Evolutionary conservation across 1,140 invertebrate genomes (phyloP), one percentile per base, ranked within the genome.

Genomic region (Ruditapes philippinarum): DNA sequence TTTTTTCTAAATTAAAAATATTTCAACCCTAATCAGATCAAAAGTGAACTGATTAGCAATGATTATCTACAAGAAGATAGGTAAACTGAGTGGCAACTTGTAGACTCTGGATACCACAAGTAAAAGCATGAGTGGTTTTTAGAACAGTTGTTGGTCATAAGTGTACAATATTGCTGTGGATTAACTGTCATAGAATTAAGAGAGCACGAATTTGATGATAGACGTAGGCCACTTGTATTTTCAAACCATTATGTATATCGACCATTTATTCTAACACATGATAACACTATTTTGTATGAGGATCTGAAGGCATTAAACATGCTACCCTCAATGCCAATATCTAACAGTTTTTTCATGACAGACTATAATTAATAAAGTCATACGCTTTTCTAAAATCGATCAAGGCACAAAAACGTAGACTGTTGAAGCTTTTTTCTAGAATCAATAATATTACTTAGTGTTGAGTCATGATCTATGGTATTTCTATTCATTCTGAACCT

Each of bases 361-460:
- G 36, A 57, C 19, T 25, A 17, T 79, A 40, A 62, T 86, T 51
- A 25, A 89, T 81, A 9, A 62, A 65, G 42, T 90, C 85, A 79
- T 90, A 90, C n/a, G 91, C 91, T n/a, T 90, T 90, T 7, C 36
- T 33, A 73, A 90, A 91, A 78, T 91, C 84, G n/a, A 89, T 90
- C 60, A 86, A 89, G n/a, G 84, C 57, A 76, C 49, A 9, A 28
- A 76, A 86, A 90, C 17, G 81, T 90, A n/a, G 60, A 82, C 36
- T 54, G 22, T 70, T 65, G 51, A 31, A 42, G 36, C 60, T 57
- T 33, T 31, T 90, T 87, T 51, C 89, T 89, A 17, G 65, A 73
- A 68, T 86, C 82, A 49, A 90, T 83, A 62, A 87, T 84, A n/a
- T 33, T 76, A 25, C 68, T 65, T 28, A 91, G 54, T 19, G 79